Evolutionary conservation across 2,113 vertebrate species (phyloP).

Genomic region (Albula glossodonta): DNA sequence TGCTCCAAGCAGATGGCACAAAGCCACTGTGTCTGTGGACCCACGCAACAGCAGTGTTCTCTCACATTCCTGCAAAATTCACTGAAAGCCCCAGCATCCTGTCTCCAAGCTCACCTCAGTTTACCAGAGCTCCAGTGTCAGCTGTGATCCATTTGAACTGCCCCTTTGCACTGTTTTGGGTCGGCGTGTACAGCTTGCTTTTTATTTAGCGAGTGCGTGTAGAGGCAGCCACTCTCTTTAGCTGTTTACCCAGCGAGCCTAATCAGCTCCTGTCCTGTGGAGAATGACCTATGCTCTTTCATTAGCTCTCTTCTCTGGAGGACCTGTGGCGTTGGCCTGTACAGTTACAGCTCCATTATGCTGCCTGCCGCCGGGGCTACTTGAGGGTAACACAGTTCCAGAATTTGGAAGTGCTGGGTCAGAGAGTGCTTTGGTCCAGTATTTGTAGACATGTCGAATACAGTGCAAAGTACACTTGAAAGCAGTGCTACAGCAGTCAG

Average conservation of each 20-base stretch:
- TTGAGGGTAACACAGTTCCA: neutral
- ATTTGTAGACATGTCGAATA: neutral
- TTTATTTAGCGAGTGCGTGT: neutral
- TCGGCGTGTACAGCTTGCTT: neutral
- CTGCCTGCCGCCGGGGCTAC: neutral
- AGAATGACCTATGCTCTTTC: neutral
- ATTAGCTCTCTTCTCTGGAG: neutral
- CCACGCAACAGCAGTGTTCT: neutral
- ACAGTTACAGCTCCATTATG: neutral
- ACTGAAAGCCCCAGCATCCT: neutral
- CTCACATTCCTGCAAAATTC: neutral
- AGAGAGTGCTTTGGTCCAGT: neutral
- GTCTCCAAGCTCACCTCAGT: neutral
- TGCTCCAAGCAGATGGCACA: neutral
- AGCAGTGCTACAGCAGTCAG: neutral
- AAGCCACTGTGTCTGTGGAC: neutral
- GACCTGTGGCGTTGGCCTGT: neutral
- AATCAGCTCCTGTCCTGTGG: neutral
- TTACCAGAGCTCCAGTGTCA: neutral
- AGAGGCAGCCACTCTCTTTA: neutral
- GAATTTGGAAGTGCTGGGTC: neutral
- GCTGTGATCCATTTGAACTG: neutral
- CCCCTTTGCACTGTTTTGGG: neutral
- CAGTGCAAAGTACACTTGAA: neutral
- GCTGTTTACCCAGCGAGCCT: neutral